Conservation (phyloP, 2,888 invertebrate genomes). For the Eledona agricola region DNA sequence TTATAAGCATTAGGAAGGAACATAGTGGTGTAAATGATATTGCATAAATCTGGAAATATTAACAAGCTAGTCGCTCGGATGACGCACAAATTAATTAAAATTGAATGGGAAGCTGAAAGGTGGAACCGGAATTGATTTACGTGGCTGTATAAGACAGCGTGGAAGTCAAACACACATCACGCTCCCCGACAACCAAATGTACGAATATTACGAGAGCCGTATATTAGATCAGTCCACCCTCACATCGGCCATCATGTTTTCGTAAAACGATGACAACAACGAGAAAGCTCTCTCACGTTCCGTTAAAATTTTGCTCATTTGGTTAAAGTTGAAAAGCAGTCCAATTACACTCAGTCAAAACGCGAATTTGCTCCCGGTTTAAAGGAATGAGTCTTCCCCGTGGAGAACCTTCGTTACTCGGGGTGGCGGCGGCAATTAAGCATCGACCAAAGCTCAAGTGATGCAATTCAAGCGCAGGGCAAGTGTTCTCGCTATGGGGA, state of each 20-base stretch:
- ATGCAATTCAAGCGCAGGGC: conserved; percentile 34
- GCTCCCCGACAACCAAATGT: conserved; percentile 33
- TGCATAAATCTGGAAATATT: conserved; percentile 35
- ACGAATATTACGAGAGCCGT: conserved; percentile 38
- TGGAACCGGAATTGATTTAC: conserved; percentile 34
- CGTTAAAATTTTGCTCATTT: conserved; percentile 14
- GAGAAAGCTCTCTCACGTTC: conserved; percentile 11
- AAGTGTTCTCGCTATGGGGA: conserved; percentile 39
- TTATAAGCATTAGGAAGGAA: conserved; percentile 22
- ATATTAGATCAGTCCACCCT: conserved; percentile 36
- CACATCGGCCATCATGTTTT: conserved; percentile 27
- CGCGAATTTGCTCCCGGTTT: conserved; percentile 2
- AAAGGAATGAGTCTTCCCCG: conserved; percentile 7
- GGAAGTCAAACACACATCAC: conserved; percentile 32
- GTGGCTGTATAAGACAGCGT: conserved; percentile 32
- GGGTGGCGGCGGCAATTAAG: conserved; percentile 30
- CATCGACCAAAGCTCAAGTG: conserved; percentile 33
- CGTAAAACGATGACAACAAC: conserved; percentile 31
- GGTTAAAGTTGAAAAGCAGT: conserved; percentile 14
- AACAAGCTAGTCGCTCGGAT: conserved; percentile 30
- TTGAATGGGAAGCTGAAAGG: conserved; percentile 34
- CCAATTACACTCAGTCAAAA: conserved; percentile 13
- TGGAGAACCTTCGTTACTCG: conserved; percentile 18
- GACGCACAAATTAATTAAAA: conserved; percentile 37
- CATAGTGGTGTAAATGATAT: conserved; percentile 18